phyloP scores from a whole-genome alignment of 1,140 invertebrate genomes.

The roundworm (Caenorhabditis elegans) region DNA sequence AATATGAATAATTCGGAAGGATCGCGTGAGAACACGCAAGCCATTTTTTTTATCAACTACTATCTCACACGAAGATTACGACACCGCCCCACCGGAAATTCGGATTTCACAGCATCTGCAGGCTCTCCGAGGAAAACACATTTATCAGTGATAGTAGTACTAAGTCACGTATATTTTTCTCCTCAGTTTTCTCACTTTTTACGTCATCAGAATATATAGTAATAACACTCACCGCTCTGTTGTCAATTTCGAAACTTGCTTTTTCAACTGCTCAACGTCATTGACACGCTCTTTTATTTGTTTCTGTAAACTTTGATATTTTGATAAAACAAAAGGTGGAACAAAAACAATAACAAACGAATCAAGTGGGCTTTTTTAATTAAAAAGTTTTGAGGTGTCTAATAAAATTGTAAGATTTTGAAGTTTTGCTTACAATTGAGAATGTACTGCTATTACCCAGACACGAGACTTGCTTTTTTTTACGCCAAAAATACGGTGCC shows the following conservation, averaged over 20 bases:
- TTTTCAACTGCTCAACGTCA: slow-evolving; percentile 46
- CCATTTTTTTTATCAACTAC: neutral
- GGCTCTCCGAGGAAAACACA: neutral
- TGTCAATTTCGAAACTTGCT: slow-evolving; percentile 42
- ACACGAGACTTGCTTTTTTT: too few species aligned
- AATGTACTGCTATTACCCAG: too few species aligned
- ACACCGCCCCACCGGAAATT: slow-evolving; percentile 27
- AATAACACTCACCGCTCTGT: slow-evolving; percentile 44
- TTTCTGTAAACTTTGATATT: slow-evolving; percentile 41
- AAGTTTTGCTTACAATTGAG: too few species aligned
- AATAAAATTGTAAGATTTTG: too few species aligned
- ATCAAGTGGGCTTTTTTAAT: too few species aligned
- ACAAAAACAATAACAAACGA: neutral
- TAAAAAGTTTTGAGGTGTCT: too few species aligned
- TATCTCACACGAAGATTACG: slow-evolving; percentile 15
- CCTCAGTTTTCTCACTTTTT: neutral
- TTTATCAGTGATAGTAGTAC: neutral
- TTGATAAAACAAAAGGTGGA: neutral
- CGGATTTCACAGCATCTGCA: neutral
- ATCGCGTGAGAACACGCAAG: slow-evolving; percentile 14
- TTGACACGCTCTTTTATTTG: slow-evolving; percentile 40
- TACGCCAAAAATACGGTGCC: too few species aligned
- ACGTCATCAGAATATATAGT: neutral
- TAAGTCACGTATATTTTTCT: too few species aligned
- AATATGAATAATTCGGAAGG: slow-evolving; percentile 3